A percentile compares a stretch with the other conserved stretches of the same genome.
These are phyloP conservation scores for Laticauda colubrina DNA, from an alignment of 2,113 vertebrate genomes.

Conservation along the genomic window DNA sequence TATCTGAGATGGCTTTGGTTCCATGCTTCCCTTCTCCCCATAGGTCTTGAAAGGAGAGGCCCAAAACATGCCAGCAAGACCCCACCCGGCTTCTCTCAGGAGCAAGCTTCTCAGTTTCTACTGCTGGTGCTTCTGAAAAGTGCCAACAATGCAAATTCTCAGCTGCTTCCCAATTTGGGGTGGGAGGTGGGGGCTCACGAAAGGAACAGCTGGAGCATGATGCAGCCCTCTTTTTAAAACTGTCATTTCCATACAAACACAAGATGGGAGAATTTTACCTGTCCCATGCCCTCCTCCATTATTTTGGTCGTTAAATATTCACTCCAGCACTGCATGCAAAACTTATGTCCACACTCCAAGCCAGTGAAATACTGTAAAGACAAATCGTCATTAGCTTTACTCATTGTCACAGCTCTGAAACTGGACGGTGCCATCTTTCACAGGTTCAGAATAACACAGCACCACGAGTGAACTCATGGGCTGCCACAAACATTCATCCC, in stretches of 20 bases:
- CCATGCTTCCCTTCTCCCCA: background rate
- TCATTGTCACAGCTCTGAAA: background rate
- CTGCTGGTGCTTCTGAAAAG: background rate
- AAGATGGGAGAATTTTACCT: conserved; percentile 75
- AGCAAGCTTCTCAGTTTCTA: background rate
- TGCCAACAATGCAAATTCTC: background rate
- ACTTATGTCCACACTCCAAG: conserved; percentile 99
- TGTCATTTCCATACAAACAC: too few relatives aligned
- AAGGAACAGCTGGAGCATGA: background rate
- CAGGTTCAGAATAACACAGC: background rate
- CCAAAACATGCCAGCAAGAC: background rate
- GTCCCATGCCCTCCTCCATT: conserved; percentile 99
- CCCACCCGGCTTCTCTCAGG: background rate
- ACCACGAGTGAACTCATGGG: background rate
- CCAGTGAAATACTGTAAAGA: conserved; percentile 92
- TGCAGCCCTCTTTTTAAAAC: background rate
- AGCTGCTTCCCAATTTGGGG: background rate
- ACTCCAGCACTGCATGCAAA: conserved; percentile 99
- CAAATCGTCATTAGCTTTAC: background rate
- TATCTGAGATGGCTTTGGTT: background rate
- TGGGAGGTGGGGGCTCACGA: background rate
- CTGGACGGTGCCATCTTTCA: background rate
- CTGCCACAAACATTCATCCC: background rate
- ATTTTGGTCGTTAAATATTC: conserved; percentile 99
- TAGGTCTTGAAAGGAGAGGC: too few relatives aligned